A percentile compares a stretch with the other conserved stretches of the same genome.
Conservation (phyloP, 1,140 invertebrate genomes). For the Aphelenchoides fujianensis region DNA sequence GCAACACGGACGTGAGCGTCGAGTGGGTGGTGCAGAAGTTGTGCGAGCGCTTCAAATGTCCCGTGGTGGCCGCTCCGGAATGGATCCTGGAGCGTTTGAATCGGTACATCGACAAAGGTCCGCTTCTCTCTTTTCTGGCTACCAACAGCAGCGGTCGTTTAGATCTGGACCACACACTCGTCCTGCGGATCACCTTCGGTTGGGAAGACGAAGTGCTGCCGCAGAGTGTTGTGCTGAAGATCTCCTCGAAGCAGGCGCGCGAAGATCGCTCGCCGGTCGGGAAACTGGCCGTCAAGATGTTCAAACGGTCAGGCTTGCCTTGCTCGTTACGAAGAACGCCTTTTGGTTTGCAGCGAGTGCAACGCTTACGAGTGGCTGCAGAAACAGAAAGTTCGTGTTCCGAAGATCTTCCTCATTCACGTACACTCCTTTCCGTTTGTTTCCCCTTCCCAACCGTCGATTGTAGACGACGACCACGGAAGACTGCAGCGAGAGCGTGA, state of each 20-base stretch:
- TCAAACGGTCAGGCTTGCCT: constrained; percentile 33
- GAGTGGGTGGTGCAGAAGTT: constrained; percentile 55
- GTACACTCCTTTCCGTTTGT: constrained; percentile 33
- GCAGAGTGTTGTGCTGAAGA: constrained; percentile 54
- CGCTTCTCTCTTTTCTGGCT: no score
- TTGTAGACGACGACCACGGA: constrained; percentile 48
- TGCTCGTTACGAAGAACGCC: no score
- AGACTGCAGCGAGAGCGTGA: constrained; percentile 40
- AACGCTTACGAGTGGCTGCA: constrained; percentile 57
- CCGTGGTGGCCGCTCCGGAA: constrained; percentile 47
- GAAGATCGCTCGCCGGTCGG: constrained; percentile 34
- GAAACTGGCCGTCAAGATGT: constrained; percentile 38
- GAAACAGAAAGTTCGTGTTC: constrained; percentile 54
- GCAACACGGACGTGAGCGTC: constrained; percentile 47
- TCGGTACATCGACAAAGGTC: constrained; percentile 47
- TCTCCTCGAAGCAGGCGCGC: constrained; percentile 42
- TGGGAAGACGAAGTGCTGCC: constrained; percentile 56
- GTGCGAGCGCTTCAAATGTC: constrained; percentile 53
- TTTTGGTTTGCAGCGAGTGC: constrained; percentile 56
- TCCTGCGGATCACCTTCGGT: constrained; percentile 57
- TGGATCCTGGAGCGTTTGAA: constrained; percentile 57
- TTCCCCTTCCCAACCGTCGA: not conserved
- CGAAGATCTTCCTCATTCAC: constrained; percentile 57
- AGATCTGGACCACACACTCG: constrained; percentile 54
- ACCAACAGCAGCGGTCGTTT: no score